Percentiles rank a stretch among this genome's conserved stretches.
These are phyloP conservation scores for Drymonia ruficornis DNA, from an alignment of 2,888 invertebrate genomes.

Conservation along the genomic window DNA sequence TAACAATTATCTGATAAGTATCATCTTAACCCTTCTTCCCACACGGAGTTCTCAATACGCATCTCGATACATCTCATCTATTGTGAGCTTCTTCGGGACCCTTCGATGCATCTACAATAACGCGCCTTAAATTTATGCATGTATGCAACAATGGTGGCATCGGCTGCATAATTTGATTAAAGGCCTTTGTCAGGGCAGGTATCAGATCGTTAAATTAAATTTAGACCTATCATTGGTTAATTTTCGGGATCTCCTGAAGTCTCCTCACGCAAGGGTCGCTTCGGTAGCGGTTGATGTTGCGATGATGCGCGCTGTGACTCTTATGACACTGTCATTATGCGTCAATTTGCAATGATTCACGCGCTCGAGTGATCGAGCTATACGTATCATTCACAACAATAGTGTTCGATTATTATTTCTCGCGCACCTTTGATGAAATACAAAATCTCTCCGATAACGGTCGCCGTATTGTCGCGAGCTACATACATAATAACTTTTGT, in stretches of 20 bases:
- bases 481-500: slow-evolving; percentile 67
- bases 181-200: slow-evolving; percentile 80
- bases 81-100: slow-evolving; percentile 68
- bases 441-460: slow-evolving; percentile 80
- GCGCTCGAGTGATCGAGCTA: too few relatives aligned
- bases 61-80: slow-evolving; percentile 70
- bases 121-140: slow-evolving; percentile 81
- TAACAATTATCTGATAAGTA: slow-evolving; percentile 84
- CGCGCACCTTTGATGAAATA: slow-evolving; percentile 81
- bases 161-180: slow-evolving; percentile 84
- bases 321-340: too few relatives aligned
- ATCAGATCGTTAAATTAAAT: slow-evolving; percentile 83
- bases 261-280: slow-evolving; percentile 62
- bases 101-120: slow-evolving; percentile 74
- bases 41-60: slow-evolving; percentile 71
- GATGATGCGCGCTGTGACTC: too few relatives aligned
- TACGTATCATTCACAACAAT: slow-evolving; percentile 77
- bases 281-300: slow-evolving; percentile 21
- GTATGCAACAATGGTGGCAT: slow-evolving; percentile 75
- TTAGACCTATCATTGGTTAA: slow-evolving; percentile 83
- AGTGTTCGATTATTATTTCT: slow-evolving; percentile 79
- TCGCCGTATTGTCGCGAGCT: slow-evolving; percentile 71
- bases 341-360: too few relatives aligned
- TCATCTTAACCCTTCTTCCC: slow-evolving; percentile 80
- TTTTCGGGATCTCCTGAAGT: slow-evolving; percentile 79